phyloP scores from a whole-genome alignment of 2,797 vertebrate species.

The Lepilemur septentrionalis region DNA sequence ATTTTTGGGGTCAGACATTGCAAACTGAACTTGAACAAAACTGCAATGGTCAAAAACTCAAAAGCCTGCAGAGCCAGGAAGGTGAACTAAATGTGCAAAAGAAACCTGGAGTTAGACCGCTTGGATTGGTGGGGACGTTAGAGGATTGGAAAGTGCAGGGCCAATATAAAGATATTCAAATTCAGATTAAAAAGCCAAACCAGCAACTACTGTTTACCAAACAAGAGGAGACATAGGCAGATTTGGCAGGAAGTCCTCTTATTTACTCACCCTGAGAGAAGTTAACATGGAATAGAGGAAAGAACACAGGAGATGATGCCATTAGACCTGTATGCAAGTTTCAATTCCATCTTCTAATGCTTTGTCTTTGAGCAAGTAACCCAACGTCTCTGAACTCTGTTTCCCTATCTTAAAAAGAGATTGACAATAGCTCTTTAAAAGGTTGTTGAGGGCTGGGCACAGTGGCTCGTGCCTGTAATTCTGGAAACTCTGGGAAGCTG shows the following conservation, averaged over 20 bases:
- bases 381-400: neutral
- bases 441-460: neutral
- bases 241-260: neutral
- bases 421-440: neutral
- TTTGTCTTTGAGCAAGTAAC: neutral
- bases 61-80: neutral
- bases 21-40: neutral
- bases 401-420: neutral
- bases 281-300: neutral
- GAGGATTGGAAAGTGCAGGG: neutral
- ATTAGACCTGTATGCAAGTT: neutral
- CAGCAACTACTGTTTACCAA: conserved; percentile 17
- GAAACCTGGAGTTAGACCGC: neutral
- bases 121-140: neutral
- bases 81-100: neutral
- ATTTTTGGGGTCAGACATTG: neutral
- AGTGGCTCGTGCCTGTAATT: too few species aligned
- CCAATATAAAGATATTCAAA: neutral
- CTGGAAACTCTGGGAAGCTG: too few species aligned
- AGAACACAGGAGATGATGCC: neutral
- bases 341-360: neutral
- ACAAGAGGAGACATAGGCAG: conserved; percentile 14
- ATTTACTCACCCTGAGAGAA: neutral
- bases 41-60: neutral
- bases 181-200: neutral